phyloP scores from a whole-genome alignment of 2,888 invertebrate species.

The Sacculina carcini region DNA sequence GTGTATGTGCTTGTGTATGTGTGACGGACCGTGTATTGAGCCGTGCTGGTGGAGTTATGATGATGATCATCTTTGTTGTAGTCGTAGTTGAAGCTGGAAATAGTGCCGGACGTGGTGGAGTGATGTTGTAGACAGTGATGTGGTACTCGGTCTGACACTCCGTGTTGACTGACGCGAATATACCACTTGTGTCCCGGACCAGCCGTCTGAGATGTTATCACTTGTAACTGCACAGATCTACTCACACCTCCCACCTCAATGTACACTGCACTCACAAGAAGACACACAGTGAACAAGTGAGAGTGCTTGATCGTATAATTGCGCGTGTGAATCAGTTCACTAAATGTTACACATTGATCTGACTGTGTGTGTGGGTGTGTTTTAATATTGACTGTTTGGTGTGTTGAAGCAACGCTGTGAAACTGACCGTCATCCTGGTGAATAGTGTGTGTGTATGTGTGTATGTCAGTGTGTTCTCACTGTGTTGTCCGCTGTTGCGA shows the following conservation, averaged over 20 bases:
- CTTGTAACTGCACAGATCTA: conserved; percentile 36
- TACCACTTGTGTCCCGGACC: conserved; percentile 11
- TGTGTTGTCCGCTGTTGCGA: conserved; percentile 43
- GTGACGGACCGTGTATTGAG: not conserved
- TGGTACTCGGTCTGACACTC: conserved; percentile 12
- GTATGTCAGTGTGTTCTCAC: conserved; percentile 25
- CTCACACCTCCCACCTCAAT: conserved; percentile 35
- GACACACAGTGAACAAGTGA: too few relatives aligned
- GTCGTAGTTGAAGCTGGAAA: conserved; percentile 16
- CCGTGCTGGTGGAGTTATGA: conserved; percentile 8
- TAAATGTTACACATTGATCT: too few relatives aligned
- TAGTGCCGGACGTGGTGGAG: conserved; percentile 14
- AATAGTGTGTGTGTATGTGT: too few relatives aligned
- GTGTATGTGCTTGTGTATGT: too few relatives aligned
- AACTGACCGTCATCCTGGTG: too few relatives aligned
- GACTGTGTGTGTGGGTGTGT: too few relatives aligned
- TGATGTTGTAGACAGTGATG: conserved; percentile 16
- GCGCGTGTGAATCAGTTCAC: too few relatives aligned
- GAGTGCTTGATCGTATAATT: too few relatives aligned
- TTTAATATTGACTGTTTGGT: too few relatives aligned
- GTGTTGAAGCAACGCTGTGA: too few relatives aligned
- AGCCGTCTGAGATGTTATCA: conserved; percentile 22
- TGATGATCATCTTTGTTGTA: not conserved
- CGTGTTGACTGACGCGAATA: conserved; percentile 12
- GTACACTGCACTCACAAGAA: conserved; percentile 31